Evolutionary conservation across 1,140 invertebrate genomes (phyloP), one percentile per base, ranked within the genome.

Genomic region (Sarcophaga bullata): DNA sequence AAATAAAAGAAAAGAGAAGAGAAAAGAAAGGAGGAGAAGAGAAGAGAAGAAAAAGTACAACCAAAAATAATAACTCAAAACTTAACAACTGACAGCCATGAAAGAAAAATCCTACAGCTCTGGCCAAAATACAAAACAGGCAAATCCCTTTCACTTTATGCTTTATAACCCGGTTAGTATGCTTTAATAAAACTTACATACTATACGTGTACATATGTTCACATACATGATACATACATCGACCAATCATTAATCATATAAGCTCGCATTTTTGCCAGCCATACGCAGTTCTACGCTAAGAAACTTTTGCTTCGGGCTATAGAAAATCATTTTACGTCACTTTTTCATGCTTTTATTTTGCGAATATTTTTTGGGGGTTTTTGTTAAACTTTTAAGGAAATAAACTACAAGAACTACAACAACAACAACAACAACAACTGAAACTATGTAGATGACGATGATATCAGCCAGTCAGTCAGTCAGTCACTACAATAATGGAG

Each of bases 191-290:
- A 78, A 78, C 48, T 78, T 37, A 37, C 25, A 4, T 37, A 37
- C 25, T n/a, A n/a, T n/a, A n/a, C n/a, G n/a, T n/a, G n/a, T n/a
- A n/a, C n/a, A n/a, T n/a, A n/a, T n/a, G n/a, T n/a, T n/a, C n/a
- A n/a, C n/a, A n/a, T n/a, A n/a, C n/a, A n/a, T n/a, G n/a, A n/a
- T n/a, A 49, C 46, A 58, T 47, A 76, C 8, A 49, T 78, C 75
- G 75, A 78, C 75, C 75, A 78, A 78, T 78, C 75, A 78, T 78
- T 78, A 78, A 78, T 78, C 75, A 78, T 78, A 78, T 78, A 78
- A 78, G 75, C 75, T 78, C 75, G 50, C 25, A 68, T 37, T 37
- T 37, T 37, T 37, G 17, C 62, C n/a, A 19, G 62, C 62, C 62
- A 68, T 19, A 68, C 62, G 62, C 62, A 68, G 62, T 17, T 68